phyloP scores from a whole-genome alignment of 2,888 invertebrate genomes.

The Punctoribates punctum region DNA sequence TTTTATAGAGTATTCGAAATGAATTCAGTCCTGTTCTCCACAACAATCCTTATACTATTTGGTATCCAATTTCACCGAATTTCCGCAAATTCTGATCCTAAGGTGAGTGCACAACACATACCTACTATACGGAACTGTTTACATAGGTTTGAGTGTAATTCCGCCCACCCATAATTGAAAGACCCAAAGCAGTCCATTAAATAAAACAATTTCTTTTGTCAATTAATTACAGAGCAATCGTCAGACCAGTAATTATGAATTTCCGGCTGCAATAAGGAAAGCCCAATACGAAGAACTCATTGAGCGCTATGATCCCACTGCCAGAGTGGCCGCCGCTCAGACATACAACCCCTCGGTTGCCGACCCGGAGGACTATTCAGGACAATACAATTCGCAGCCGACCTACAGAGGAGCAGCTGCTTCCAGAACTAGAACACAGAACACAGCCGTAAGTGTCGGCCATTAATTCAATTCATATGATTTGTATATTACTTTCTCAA shows the following conservation, averaged over 20 bases:
- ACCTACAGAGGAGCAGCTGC: constrained; percentile 25
- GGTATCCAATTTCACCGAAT: constrained; percentile 4
- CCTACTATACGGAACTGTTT: not conserved
- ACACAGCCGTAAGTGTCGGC: not conserved
- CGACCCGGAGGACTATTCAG: constrained; percentile 34
- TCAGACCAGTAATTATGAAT: constrained; percentile 27
- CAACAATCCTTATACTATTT: not conserved
- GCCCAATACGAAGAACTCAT: constrained; percentile 39
- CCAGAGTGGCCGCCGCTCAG: constrained; percentile 31
- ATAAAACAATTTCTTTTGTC: not conserved
- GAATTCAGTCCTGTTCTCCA: not conserved
- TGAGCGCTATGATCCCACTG: constrained; percentile 1
- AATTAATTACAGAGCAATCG: constrained; percentile 23
- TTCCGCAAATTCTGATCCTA: constrained; percentile 18
- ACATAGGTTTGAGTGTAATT: not conserved
- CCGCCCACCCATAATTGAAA: constrained; percentile 14
- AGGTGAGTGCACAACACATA: not conserved
- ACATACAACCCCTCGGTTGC: constrained; percentile 36
- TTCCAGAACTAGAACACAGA: constrained; percentile 9
- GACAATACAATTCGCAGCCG: not conserved
- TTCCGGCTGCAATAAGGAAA: constrained; percentile 3
- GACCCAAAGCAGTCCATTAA: not conserved
- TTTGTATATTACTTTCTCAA: not conserved
- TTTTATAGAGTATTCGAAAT: constrained; percentile 15
- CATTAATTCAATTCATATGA: not conserved